These are phyloP conservation scores for Metallyticus violacea DNA, from an alignment of 2,888 invertebrate genomes.

Conservation along the genomic window DNA sequence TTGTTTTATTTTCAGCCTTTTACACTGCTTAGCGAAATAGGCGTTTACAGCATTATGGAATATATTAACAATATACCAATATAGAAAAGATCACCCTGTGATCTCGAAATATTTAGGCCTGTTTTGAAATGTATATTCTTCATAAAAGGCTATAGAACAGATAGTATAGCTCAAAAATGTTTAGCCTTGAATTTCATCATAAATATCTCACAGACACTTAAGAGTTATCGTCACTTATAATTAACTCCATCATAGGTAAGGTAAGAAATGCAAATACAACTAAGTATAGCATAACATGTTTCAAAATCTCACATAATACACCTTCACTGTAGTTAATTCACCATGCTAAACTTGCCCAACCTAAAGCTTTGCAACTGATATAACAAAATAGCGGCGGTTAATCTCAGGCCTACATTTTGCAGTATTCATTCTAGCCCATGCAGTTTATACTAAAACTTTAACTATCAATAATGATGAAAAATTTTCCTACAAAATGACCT, in stretches of 20 bases:
- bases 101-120: background rate
- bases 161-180: background rate
- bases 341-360: no score
- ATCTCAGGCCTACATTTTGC: background rate
- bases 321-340: background rate
- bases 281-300: background rate
- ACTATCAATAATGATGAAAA: background rate
- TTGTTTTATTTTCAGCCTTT: background rate
- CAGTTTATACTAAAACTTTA: background rate
- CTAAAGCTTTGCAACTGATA: no score
- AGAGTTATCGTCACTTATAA: no score
- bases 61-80: background rate
- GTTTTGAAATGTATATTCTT: background rate
- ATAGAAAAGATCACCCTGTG: background rate
- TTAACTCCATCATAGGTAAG: no score
- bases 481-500: background rate
- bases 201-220: no score
- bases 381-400: background rate
- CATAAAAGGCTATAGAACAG: background rate
- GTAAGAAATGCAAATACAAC: no score
- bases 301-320: background rate
- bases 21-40: background rate
- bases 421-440: background rate
- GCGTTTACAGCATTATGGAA: background rate
- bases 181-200: no score